Conservation (phyloP, 2,888 invertebrate genomes). For the Anthophora plumipes region DNA sequence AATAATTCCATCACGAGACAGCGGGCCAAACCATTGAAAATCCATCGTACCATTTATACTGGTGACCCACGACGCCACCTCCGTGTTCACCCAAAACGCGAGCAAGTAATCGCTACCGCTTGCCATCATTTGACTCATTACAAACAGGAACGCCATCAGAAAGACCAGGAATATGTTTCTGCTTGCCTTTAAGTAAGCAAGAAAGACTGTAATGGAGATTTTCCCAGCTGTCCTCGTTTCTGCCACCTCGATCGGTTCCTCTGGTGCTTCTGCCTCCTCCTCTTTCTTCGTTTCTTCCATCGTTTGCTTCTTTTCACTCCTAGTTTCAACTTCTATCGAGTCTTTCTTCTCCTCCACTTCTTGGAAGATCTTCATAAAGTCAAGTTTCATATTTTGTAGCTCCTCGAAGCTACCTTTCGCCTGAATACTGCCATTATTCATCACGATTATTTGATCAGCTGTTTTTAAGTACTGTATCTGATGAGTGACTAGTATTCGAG, state of each 20-base stretch:
- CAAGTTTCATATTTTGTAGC: slow-evolving; percentile 86
- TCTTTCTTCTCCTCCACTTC: slow-evolving; percentile 57
- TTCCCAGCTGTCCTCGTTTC: slow-evolving; percentile 68
- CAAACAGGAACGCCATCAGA: slow-evolving; percentile 67
- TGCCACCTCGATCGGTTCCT: slow-evolving; percentile 37
- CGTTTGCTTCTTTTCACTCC: not conserved
- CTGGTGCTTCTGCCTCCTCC: slow-evolving; percentile 74
- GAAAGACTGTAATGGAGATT: slow-evolving; percentile 69
- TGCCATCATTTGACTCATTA: slow-evolving; percentile 76
- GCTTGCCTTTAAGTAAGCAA: slow-evolving; percentile 79
- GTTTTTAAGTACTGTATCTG: slow-evolving; percentile 91
- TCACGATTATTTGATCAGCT: slow-evolving; percentile 88
- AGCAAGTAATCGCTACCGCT: slow-evolving; percentile 83
- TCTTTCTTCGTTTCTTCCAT: slow-evolving; percentile 4
- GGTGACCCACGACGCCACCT: slow-evolving; percentile 81
- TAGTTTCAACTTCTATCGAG: not conserved
- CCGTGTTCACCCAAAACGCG: slow-evolving; percentile 86
- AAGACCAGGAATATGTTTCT: slow-evolving; percentile 73
- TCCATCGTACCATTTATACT: slow-evolving; percentile 41
- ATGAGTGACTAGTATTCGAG: slow-evolving; percentile 92
- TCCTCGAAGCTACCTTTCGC: slow-evolving; percentile 86
- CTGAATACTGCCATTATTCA: slow-evolving; percentile 88
- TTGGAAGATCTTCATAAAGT: slow-evolving; percentile 85
- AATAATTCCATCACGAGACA: slow-evolving; percentile 84
- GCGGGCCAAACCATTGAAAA: slow-evolving; percentile 51